Evolutionary conservation across 2,113 vertebrate genomes (phyloP).

Genomic region (Salvelinus sp.): DNA sequence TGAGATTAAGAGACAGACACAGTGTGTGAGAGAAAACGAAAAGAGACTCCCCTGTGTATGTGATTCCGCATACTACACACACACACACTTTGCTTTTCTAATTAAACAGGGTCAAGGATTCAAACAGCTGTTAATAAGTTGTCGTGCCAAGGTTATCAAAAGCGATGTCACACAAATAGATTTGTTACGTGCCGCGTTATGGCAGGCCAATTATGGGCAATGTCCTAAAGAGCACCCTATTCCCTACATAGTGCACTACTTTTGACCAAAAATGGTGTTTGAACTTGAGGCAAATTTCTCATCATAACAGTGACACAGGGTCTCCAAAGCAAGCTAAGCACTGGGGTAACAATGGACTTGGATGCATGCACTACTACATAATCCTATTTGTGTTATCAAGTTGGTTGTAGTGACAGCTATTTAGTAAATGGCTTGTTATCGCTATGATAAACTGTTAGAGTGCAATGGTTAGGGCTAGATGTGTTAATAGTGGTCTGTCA

Average conservation of each 20-base stretch:
- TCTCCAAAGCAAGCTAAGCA: background rate
- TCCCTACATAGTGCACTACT: background rate
- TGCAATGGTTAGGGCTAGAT: background rate
- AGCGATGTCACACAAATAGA: background rate
- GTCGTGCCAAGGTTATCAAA: slow-evolving; percentile 10
- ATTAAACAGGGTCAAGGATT: slow-evolving; percentile 28
- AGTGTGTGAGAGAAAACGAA: too few species aligned
- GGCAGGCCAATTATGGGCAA: background rate
- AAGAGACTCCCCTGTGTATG: background rate
- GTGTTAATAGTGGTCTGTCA: background rate
- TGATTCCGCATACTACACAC: background rate
- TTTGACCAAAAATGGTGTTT: background rate
- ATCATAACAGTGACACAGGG: background rate
- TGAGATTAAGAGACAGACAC: slow-evolving; percentile 5
- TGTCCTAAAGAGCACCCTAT: too few species aligned
- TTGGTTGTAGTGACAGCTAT: background rate
- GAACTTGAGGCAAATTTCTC: background rate
- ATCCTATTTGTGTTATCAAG: background rate
- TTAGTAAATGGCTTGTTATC: background rate
- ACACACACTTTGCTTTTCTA: slow-evolving; percentile 12
- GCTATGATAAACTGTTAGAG: background rate
- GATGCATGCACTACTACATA: background rate
- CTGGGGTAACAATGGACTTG: background rate
- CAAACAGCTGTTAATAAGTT: slow-evolving; percentile 26
- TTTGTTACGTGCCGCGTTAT: background rate